Evolutionary conservation across 2,797 vertebrate genomes (phyloP).

Genomic region (Eidolon dupreanum): DNA sequence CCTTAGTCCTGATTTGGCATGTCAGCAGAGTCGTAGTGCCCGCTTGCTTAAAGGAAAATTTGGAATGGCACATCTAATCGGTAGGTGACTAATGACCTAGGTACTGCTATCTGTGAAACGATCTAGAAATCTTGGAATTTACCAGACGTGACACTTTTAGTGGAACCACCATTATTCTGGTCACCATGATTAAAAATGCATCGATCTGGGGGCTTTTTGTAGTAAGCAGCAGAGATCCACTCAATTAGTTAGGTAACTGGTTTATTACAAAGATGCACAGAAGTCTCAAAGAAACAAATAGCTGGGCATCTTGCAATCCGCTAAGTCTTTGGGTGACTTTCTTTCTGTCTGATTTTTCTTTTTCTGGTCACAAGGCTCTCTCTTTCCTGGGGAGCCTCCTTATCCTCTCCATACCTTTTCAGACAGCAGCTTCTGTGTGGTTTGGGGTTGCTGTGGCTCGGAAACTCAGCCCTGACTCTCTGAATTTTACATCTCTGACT

Average conservation of each 20-base stretch:
- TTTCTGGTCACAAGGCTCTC: background rate
- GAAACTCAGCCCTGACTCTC: background rate
- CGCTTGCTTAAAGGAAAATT: background rate
- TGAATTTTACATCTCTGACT: background rate
- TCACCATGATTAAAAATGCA: background rate
- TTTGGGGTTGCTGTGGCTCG: background rate
- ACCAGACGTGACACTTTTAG: background rate
- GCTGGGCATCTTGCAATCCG: background rate
- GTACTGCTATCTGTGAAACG: background rate
- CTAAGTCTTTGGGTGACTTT: background rate
- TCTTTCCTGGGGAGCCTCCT: background rate
- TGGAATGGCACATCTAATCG: background rate
- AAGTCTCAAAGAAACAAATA: background rate
- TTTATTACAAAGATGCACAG: background rate
- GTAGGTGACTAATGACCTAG: background rate
- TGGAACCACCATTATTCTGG: background rate
- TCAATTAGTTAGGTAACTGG: background rate
- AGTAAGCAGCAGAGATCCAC: background rate
- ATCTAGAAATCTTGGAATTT: conserved; percentile 24
- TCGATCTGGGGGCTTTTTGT: background rate
- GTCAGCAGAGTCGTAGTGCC: background rate
- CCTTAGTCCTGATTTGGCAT: background rate
- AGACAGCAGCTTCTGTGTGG: background rate
- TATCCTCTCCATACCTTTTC: background rate
- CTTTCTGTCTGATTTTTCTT: background rate